phyloP scores from a whole-genome alignment of 2,888 invertebrate species.

The Acanthopleura granulata region DNA sequence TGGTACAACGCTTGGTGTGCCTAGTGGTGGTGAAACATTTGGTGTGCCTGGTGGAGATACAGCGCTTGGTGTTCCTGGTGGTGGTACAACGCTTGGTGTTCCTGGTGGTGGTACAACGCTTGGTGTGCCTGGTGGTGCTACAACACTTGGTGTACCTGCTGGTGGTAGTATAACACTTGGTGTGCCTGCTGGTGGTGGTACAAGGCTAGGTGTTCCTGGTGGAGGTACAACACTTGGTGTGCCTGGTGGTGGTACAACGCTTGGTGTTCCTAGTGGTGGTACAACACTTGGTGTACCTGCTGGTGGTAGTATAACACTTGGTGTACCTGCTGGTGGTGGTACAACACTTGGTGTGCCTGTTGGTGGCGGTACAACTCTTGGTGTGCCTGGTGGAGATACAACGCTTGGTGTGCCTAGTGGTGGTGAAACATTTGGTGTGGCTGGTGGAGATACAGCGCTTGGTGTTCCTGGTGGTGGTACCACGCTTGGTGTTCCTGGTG shows the following conservation, averaged over 20 bases:
- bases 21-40: background rate
- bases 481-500: background rate
- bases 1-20: background rate
- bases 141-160: conserved; percentile 1
- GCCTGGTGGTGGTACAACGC: background rate
- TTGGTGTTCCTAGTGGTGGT: background rate
- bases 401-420: background rate
- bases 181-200: background rate
- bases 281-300: conserved; percentile 1
- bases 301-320: background rate
- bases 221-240: conserved; percentile 1
- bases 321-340: background rate
- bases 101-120: background rate
- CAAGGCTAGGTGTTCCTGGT: background rate
- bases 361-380: background rate
- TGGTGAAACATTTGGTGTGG: background rate
- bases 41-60: background rate
- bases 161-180: conserved; percentile 1
- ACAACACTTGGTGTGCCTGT: background rate
- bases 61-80: background rate
- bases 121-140: background rate
- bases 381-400: background rate
- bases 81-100: conserved; percentile 1
- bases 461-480: background rate
- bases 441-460: background rate